Percentiles rank a stretch among this genome's conserved stretches.
Conservation (phyloP, 2,888 invertebrate species). For the Quadroppia sp. region DNA sequence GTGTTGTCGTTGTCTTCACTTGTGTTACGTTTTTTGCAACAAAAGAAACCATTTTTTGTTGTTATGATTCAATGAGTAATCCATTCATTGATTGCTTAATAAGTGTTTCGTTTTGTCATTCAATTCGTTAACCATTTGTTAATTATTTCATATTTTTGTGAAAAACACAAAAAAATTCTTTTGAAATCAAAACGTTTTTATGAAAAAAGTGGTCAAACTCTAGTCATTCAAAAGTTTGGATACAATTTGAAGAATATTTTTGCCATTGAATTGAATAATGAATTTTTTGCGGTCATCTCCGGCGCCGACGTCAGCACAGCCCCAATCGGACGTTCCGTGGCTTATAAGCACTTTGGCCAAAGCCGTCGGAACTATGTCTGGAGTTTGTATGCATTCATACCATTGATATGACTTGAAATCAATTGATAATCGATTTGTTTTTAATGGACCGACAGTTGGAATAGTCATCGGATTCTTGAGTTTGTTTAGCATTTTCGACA, state of each 20-base stretch:
- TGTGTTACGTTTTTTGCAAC: neutral
- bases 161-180: too few species aligned
- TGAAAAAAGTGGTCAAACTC: neutral
- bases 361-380: conserved; percentile 40
- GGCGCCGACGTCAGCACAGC: neutral
- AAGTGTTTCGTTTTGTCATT: neutral
- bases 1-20: neutral
- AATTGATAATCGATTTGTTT: neutral
- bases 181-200: neutral
- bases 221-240: neutral
- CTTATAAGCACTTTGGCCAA: conserved; percentile 36
- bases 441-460: conserved; percentile 39
- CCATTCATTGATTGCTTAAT: neutral
- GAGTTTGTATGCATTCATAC: conserved; percentile 39
- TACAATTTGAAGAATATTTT: too few species aligned
- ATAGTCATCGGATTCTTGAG: conserved; percentile 41
- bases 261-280: neutral
- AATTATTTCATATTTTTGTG: too few species aligned
- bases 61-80: neutral
- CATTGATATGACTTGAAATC: neutral
- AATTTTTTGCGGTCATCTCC: neutral
- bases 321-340: conserved; percentile 40
- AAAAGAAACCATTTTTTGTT: conserved; percentile 11
- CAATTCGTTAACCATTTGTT: too few species aligned
- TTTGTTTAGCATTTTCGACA: conserved; percentile 38